Percentiles rank a stretch among this genome's conserved stretches.
Evolutionary conservation across 1,140 invertebrate species (phyloP).

Genomic region (Stegodyphus dumicola): DNA sequence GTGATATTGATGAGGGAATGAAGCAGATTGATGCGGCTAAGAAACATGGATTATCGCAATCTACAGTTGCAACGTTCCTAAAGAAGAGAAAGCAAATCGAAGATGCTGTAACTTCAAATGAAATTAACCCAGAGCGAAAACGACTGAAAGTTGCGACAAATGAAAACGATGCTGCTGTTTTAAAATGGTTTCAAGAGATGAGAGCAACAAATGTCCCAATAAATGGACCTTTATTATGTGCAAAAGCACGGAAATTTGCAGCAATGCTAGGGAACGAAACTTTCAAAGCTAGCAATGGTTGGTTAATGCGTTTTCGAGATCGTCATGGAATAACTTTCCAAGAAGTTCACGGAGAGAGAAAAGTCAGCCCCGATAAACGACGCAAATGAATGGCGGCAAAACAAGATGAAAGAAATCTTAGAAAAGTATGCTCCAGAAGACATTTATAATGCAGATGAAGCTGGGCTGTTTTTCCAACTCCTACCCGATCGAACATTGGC

Average conservation of each 20-base stretch:
- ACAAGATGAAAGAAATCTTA: too few relatives aligned
- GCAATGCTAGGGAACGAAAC: constrained; percentile 15
- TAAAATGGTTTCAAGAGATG: constrained; percentile 14
- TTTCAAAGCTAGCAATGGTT: constrained; percentile 16
- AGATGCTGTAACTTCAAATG: constrained; percentile 16
- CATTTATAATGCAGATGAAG: too few relatives aligned
- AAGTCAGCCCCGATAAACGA: too few relatives aligned
- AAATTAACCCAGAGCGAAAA: constrained; percentile 8
- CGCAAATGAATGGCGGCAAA: too few relatives aligned
- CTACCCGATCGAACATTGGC: too few relatives aligned
- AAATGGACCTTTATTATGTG: constrained; percentile 5
- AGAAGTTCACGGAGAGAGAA: constrained; percentile 17
- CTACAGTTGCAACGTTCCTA: constrained; percentile 3
- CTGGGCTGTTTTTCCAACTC: too few relatives aligned
- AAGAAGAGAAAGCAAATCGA: background rate
- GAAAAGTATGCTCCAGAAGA: too few relatives aligned
- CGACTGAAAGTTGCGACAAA: constrained; percentile 10
- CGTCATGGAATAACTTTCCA: constrained; percentile 17
- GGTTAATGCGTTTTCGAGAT: constrained; percentile 15
- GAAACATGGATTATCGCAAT: background rate
- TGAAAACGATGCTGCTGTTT: constrained; percentile 15
- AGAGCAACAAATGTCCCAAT: constrained; percentile 13
- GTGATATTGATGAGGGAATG: background rate
- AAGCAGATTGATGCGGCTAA: background rate
- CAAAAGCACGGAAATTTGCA: constrained; percentile 15